Evolutionary conservation across 2,797 vertebrate genomes (phyloP).

Genomic region (Catharus ustulatus): DNA sequence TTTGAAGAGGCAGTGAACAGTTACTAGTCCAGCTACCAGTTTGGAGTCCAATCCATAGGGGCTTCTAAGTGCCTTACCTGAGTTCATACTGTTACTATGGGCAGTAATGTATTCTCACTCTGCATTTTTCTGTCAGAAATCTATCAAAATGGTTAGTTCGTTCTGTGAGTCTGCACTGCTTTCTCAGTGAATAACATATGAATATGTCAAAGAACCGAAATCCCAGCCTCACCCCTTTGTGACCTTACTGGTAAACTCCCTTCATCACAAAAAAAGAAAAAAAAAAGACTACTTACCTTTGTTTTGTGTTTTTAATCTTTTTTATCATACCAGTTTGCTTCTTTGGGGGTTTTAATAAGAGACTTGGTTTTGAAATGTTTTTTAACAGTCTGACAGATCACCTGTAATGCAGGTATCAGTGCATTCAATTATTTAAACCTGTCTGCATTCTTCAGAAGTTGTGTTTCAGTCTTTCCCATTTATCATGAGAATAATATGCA

Average conservation of each 20-base stretch:
- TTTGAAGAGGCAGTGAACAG: background rate
- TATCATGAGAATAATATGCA: background rate
- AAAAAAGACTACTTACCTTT: background rate
- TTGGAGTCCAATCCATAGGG: background rate
- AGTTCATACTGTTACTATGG: background rate
- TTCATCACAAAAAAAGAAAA: background rate
- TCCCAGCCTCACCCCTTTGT: background rate
- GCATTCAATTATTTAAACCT: background rate
- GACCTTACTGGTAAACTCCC: background rate
- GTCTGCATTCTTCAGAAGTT: background rate
- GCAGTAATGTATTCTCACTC: background rate
- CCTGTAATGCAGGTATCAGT: background rate
- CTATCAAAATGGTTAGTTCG: background rate
- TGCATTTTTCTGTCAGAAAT: background rate
- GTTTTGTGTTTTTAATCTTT: background rate
- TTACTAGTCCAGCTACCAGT: background rate
- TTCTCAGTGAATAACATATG: background rate
- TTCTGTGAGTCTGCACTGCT: background rate
- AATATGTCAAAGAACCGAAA: background rate
- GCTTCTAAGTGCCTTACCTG: background rate
- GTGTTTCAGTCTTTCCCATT: background rate
- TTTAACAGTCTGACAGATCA: background rate
- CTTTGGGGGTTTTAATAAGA: background rate
- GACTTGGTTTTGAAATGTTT: background rate
- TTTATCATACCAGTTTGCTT: background rate